Evolutionary conservation across 1,140 invertebrate species (phyloP), one percentile per base, ranked within the genome.

Genomic region (Caenorhabditis tropicalis): DNA sequence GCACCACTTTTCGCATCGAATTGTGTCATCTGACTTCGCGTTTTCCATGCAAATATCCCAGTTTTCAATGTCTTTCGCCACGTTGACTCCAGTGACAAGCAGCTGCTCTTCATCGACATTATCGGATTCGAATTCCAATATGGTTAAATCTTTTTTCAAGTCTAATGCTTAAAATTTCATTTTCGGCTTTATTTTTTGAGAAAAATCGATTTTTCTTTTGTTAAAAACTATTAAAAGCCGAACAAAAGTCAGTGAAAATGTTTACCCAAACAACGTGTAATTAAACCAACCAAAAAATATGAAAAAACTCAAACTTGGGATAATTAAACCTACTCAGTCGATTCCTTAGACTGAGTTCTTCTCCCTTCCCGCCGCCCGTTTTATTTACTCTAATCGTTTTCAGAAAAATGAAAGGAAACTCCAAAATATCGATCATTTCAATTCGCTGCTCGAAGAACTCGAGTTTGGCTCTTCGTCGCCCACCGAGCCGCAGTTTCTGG

Each of bases 261-360:
- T 74, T 43, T 74, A 46, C 15, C 65, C 65, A 31, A 74, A 74
- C 19, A 21, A 65, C 53, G 2, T 16, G 58, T 65, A 65, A 65
- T 65, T 65, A 65, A 65, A 65, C 58, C 58, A 21, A 74, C 6
- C 2, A 58, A 58, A 51, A 51, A 51, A 15, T 16, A 51, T 10
- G 19, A 51, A 60, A 60, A 60, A 65, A 27, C 33, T 43, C 65
- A 74, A 74, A 74, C 65, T 74, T 74, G 65, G 58, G 65, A 39
- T 24, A 74, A 74, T 74, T 74, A 74, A 74, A 74, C 65, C 65
- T 74, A 74, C 65, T 74, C 65, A 74, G 65, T n/a, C n/a, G n/a
- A 74, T 46, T 33, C 7, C 36, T 74, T 10, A 43, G 43, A 36
- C 65, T 74, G 65, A 74, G 65, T 29, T 74, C 65, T 74, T 74